A percentile compares a stretch with the other conserved stretches of the same genome.
Conservation (phyloP, 2,113 vertebrate genomes). For the Pseudonaja textilis region DNA sequence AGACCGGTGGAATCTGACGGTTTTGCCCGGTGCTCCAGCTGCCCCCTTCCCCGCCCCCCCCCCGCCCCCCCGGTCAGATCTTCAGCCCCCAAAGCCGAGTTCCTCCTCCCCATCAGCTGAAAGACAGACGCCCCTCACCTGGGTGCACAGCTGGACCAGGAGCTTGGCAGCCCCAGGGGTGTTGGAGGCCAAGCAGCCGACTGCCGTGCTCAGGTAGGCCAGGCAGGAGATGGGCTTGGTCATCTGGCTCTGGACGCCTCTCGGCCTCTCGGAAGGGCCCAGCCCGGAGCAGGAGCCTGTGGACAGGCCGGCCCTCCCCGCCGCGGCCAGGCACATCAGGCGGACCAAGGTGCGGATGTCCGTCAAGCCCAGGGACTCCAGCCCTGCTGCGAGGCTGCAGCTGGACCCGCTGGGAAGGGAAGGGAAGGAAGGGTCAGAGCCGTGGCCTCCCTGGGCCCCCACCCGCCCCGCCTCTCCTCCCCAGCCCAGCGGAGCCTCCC, state of each 20-base stretch:
- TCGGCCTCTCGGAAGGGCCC: constrained; percentile 76
- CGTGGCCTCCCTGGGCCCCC: neutral
- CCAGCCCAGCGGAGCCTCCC: constrained; percentile 6
- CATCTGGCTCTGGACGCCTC: constrained; percentile 81
- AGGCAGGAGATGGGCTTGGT: constrained; percentile 96
- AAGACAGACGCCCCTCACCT: constrained; percentile 69
- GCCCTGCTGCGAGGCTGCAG: constrained; percentile 96
- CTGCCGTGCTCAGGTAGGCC: constrained; percentile 94
- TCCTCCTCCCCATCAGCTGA: too few relatives aligned
- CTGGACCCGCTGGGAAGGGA: constrained; percentile 85
- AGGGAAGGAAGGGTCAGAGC: neutral
- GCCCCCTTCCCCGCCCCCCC: too few relatives aligned
- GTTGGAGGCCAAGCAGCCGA: constrained; percentile 95
- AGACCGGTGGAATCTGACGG: neutral
- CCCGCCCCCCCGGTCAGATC: neutral
- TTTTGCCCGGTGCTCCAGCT: neutral
- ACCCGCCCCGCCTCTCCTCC: neutral
- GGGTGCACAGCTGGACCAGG: constrained; percentile 93
- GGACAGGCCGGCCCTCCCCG: constrained; percentile 91
- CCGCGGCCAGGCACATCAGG: constrained; percentile 95
- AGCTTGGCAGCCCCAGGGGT: constrained; percentile 92
- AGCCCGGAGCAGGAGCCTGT: constrained; percentile 73
- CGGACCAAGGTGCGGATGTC: constrained; percentile 95
- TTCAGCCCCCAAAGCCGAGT: neutral
- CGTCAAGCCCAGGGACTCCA: constrained; percentile 92